Evolutionary conservation across 2,888 invertebrate species (phyloP).

Genomic region (Molorchus minor): DNA sequence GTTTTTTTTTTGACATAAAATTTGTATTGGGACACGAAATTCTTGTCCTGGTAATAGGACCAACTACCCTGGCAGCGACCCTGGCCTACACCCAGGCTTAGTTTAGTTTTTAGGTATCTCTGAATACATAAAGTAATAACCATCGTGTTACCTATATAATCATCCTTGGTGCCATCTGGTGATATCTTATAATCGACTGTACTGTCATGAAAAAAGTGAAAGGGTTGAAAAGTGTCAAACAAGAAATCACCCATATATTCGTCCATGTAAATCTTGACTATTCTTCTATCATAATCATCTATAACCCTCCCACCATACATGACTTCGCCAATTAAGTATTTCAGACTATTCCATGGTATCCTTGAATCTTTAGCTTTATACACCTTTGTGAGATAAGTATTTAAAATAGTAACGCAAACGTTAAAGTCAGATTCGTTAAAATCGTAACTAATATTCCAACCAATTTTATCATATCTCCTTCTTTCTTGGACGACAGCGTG

Average conservation of each 20-base stretch:
- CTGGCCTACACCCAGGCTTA: too few relatives aligned
- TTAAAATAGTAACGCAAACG: constrained; percentile 86
- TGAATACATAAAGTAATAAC: too few relatives aligned
- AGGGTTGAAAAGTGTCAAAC: constrained; percentile 90
- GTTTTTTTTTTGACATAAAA: too few relatives aligned
- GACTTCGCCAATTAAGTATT: constrained; percentile 93
- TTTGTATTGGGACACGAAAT: too few relatives aligned
- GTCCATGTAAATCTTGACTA: constrained; percentile 88
- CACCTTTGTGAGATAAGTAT: constrained; percentile 83
- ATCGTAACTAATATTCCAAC: constrained; percentile 94
- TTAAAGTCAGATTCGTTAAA: constrained; percentile 93
- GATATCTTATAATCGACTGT: constrained; percentile 84
- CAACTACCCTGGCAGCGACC: too few relatives aligned
- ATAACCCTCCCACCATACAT: constrained; percentile 96
- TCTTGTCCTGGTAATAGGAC: too few relatives aligned
- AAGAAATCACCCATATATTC: constrained; percentile 95
- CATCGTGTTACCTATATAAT: constrained; percentile 79
- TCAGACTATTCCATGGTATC: constrained; percentile 90
- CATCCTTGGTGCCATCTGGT: constrained; percentile 70
- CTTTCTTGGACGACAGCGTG: constrained; percentile 94
- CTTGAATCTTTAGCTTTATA: constrained; percentile 67
- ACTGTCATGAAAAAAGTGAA: constrained; percentile 84
- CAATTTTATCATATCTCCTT: constrained; percentile 91
- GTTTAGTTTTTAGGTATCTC: too few relatives aligned
- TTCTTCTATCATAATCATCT: constrained; percentile 88